Conservation (phyloP, 2,113 vertebrate species). For the Papio anubis region DNA sequence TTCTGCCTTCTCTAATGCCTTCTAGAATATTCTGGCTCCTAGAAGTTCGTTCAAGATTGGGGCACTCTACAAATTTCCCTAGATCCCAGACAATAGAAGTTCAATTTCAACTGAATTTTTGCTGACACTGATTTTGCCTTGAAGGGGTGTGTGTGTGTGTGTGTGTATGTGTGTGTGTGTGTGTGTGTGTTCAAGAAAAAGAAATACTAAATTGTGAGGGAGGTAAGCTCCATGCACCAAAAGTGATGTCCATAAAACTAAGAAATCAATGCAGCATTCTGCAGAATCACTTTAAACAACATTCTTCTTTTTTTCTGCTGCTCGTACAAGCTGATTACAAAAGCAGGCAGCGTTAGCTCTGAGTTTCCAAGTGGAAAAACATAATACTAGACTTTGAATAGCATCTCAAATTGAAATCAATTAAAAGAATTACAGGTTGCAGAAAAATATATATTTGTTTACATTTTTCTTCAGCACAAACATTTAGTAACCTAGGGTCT, state of each 20-base stretch:
- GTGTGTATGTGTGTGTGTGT: not conserved
- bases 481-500: conserved; percentile 65
- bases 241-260: conserved; percentile 24
- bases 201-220: conserved; percentile 27
- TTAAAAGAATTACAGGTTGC: conserved; percentile 49
- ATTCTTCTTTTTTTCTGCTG: not conserved
- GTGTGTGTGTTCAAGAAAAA: conserved; percentile 5
- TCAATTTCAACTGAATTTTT: conserved; percentile 45
- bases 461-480: conserved; percentile 67
- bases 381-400: conserved; percentile 39
- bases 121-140: conserved; percentile 16
- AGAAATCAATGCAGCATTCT: not conserved
- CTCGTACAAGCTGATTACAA: not conserved
- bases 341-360: conserved; percentile 29
- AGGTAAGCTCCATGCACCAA: not conserved
- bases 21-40: conserved; percentile 43
- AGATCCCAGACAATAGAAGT: not conserved
- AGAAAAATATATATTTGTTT: conserved; percentile 56
- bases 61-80: conserved; percentile 1
- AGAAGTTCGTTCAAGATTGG: conserved; percentile 45
- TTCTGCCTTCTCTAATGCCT: conserved; percentile 6
- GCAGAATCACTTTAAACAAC: not conserved
- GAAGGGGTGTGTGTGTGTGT: not conserved
- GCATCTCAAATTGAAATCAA: conserved; percentile 48
- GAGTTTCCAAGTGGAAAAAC: conserved; percentile 52